Conservation (phyloP, 1,140 invertebrate species). For the Eueides isabella region DNA sequence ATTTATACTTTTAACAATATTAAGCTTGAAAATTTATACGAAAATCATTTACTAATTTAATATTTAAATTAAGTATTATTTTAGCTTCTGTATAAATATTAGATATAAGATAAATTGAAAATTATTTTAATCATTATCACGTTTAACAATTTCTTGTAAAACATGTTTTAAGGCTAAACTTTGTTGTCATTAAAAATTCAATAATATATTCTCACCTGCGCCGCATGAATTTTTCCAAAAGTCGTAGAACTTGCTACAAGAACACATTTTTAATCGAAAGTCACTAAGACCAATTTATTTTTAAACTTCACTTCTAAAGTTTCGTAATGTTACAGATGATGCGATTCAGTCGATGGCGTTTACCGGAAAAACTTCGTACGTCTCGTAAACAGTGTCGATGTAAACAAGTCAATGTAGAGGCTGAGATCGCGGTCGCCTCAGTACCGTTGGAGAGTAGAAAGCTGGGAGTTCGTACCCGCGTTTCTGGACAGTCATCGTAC, state of each 20-base stretch:
- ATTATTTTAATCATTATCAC: too few relatives aligned
- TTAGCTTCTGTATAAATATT: too few relatives aligned
- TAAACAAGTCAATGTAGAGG: slow-evolving; percentile 70
- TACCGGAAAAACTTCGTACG: slow-evolving; percentile 58
- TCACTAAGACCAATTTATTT: slow-evolving; percentile 78
- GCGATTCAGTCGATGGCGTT: slow-evolving; percentile 56
- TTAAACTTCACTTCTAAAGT: slow-evolving; percentile 80
- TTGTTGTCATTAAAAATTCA: not conserved
- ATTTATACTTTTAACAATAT: not conserved
- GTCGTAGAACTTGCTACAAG: slow-evolving; percentile 78
- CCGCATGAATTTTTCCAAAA: slow-evolving; percentile 78
- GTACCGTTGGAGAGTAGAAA: slow-evolving; percentile 72
- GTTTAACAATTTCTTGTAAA: not conserved
- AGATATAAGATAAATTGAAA: too few relatives aligned
- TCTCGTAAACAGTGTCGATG: slow-evolving; percentile 53
- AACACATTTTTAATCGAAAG: slow-evolving; percentile 69
- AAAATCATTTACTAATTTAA: too few relatives aligned
- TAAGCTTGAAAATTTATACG: too few relatives aligned
- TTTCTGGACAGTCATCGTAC: slow-evolving; percentile 59
- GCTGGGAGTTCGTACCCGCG: slow-evolving; percentile 49
- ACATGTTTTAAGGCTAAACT: not conserved
- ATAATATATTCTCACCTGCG: slow-evolving; percentile 62
- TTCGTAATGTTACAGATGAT: slow-evolving; percentile 72
- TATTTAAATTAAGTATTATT: too few relatives aligned
- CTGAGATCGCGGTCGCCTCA: slow-evolving; percentile 52